These are phyloP conservation scores for Pyrochroa serraticornis DNA, from an alignment of 2,888 invertebrate genomes.

Conservation along the genomic window DNA sequence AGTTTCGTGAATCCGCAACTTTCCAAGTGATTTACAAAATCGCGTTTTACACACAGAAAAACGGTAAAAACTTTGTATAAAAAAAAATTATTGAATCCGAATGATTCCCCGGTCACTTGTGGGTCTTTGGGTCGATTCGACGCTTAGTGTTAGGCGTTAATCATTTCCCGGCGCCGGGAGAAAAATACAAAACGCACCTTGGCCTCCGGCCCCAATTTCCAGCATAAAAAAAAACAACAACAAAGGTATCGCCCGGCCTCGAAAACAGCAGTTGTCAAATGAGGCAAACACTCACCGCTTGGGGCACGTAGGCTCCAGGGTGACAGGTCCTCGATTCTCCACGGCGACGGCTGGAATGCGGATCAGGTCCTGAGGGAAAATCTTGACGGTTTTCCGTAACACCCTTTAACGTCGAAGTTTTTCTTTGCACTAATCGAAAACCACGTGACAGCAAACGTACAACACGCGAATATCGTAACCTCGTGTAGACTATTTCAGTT, in stretches of 20 bases:
- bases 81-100: no score
- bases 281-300: conserved; percentile 49
- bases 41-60: no score
- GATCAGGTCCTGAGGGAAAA: conserved; percentile 50
- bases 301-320: conserved; percentile 57
- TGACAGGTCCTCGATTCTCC: conserved; percentile 51
- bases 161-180: no score
- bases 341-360: conserved; percentile 42
- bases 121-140: no score
- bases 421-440: not conserved
- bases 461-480: conserved; percentile 30
- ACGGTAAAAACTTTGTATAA: no score
- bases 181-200: no score
- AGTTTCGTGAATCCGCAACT: no score
- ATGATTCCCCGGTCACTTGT: no score
- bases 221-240: not conserved
- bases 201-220: not conserved
- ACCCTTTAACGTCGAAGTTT: conserved; percentile 2
- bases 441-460: conserved; percentile 23
- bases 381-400: conserved; percentile 37
- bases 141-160: no score
- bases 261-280: conserved; percentile 28
- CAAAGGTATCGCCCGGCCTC: conserved; percentile 3
- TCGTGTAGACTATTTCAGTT: conserved; percentile 29
- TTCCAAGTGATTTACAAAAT: no score